These are phyloP conservation scores for Dissostichus mawsoni DNA, from an alignment of 2,113 vertebrate species.

Conservation along the genomic window DNA sequence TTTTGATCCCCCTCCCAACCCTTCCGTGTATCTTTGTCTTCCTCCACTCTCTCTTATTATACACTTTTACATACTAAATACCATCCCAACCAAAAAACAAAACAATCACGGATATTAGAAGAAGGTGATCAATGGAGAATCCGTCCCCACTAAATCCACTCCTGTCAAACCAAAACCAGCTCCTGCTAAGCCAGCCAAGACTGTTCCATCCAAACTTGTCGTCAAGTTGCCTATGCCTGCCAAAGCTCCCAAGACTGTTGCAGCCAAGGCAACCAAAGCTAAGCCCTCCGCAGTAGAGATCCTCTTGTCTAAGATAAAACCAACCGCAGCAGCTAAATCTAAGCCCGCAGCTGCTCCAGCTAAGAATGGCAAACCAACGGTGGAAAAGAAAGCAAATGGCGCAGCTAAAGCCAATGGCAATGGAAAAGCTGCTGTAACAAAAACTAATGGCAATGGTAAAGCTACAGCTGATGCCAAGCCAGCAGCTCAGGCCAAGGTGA, in stretches of 20 bases:
- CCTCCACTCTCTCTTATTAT: slow-evolving; percentile 52
- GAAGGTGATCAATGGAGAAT: slow-evolving; percentile 73
- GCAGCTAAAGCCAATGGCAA: slow-evolving; percentile 62
- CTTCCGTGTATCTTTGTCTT: slow-evolving; percentile 61
- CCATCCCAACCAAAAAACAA: slow-evolving; percentile 61
- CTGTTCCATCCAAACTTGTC: slow-evolving; percentile 65
- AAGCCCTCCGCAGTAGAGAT: slow-evolving; percentile 66
- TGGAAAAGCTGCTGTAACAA: slow-evolving; percentile 46
- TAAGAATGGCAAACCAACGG: slow-evolving; percentile 65
- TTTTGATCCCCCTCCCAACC: slow-evolving; percentile 79
- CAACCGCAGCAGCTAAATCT: slow-evolving; percentile 68
- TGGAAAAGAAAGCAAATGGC: slow-evolving; percentile 68
- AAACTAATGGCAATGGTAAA: slow-evolving; percentile 60
- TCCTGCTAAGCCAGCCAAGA: slow-evolving; percentile 66
- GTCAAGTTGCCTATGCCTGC: slow-evolving; percentile 71
- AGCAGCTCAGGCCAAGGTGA: slow-evolving; percentile 67
- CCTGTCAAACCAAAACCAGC: slow-evolving; percentile 71
- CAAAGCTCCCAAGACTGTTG: slow-evolving; percentile 62
- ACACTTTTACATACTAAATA: slow-evolving; percentile 69
- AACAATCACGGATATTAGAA: slow-evolving; percentile 73
- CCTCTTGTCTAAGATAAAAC: slow-evolving; percentile 79
- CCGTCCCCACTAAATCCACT: slow-evolving; percentile 66
- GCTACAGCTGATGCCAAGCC: slow-evolving; percentile 60
- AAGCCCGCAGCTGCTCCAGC: slow-evolving; percentile 54
- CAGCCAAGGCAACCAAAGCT: slow-evolving; percentile 69